Evolutionary conservation across 2,888 invertebrate genomes (phyloP), one percentile per base, ranked within the genome.

Genomic region (Yponomeuta evonymella): DNA sequence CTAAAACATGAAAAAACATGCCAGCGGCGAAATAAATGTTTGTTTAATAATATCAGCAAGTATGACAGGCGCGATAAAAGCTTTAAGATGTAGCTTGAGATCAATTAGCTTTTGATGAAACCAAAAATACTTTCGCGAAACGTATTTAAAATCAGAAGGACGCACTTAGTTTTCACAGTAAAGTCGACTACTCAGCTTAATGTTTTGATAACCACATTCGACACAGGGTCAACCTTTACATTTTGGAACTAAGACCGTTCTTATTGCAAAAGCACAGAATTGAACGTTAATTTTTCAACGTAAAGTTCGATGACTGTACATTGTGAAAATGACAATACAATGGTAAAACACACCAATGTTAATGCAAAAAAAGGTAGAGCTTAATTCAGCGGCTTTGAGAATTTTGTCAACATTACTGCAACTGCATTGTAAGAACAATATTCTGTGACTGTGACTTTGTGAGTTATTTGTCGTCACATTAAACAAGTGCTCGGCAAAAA

Each of bases 381-480:
- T 33, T 33, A 2, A 33, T 33, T 33, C 33, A 33, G 33, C 33
- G 33, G 33, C 5, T 33, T 33, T 33, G 33, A 33, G 33, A 33
- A 4, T 33, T 33, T 33, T 33, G 5, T 33, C 33, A 5, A 43
- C 6, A 8, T 43, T 43, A 8, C 43, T 8, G 9, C 43, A 43
- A 43, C 43, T 5, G 6, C 5, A 43, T 43, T 43, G 43, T 43
- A 43, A 43, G 43, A 43, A 5, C 43, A 58, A 58, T 15, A 58
- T 15, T 58, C 51, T 58, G 51, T 58, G 12, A 12, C 51, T 5
- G 51, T 1, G 51, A 58, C 85, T 83, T 85, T 84, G 88, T 87
- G 87, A 89, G 86, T 89, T 90, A 90, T 91, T 90, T 90, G 91
- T 91, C 91, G 86, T 89, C 90, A 82, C 89, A 89, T 90, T 88